Evolutionary conservation across 2,113 vertebrate genomes (phyloP).

Genomic region (Montifringilla adamsi): DNA sequence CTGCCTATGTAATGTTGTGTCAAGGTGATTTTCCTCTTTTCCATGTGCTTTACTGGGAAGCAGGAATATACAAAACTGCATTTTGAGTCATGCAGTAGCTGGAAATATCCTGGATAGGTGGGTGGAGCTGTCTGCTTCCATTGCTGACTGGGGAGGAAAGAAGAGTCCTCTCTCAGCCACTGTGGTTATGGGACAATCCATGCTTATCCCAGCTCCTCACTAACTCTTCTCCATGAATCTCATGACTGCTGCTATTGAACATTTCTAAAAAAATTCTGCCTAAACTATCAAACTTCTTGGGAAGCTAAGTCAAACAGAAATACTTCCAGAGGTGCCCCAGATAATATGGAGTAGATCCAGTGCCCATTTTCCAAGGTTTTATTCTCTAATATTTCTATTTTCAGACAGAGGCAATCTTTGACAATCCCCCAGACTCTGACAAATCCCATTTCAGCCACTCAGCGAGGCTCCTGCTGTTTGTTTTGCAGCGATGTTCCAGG

Average conservation of each 20-base stretch:
- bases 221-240: not conserved
- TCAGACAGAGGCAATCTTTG: not conserved
- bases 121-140: not conserved
- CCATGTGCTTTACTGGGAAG: not conserved
- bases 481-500: constrained; percentile 84
- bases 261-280: not conserved
- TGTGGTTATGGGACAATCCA: not conserved
- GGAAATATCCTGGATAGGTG: not conserved
- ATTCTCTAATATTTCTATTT: not conserved
- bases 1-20: not conserved
- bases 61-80: not conserved
- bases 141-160: not conserved
- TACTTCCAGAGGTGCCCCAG: not conserved
- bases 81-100: not conserved
- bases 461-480: not conserved
- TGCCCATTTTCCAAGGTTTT: not conserved
- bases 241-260: fast-evolving
- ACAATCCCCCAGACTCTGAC: not conserved
- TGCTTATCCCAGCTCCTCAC: not conserved
- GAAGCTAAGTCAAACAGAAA: not conserved
- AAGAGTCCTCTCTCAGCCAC: not conserved
- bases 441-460: not conserved
- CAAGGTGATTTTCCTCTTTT: not conserved
- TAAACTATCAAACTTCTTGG: not conserved
- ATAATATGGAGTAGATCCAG: fast-evolving